Conservation (phyloP, 2,113 vertebrate species). For the Hemiprocne comata region DNA sequence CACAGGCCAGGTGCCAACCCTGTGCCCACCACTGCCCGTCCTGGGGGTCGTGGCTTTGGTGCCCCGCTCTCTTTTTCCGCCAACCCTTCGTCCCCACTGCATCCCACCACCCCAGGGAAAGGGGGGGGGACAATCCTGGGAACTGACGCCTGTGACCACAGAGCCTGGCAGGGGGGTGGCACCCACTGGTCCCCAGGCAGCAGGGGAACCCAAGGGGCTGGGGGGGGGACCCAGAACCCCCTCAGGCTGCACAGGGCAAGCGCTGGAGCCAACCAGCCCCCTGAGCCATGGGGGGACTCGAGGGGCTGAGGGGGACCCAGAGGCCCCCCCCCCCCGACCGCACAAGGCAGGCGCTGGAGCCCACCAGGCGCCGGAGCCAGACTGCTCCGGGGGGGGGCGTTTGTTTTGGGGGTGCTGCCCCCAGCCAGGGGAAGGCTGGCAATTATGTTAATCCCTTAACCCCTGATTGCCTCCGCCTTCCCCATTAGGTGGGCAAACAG, state of each 20-base stretch:
- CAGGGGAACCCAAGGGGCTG: no score
- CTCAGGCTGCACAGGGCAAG: no score
- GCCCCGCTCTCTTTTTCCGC: background rate
- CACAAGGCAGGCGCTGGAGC: background rate
- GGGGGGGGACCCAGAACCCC: no score
- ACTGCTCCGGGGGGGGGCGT: background rate
- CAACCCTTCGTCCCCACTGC: background rate
- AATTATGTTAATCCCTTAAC: conserved; percentile 89
- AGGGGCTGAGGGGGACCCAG: no score
- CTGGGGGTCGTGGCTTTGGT: background rate
- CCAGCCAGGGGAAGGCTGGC: conserved; percentile 64
- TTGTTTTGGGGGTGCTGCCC: conserved; percentile 16
- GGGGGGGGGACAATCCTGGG: background rate
- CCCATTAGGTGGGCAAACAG: conserved; percentile 82
- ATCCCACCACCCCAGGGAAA: background rate
- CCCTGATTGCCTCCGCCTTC: conserved; percentile 87
- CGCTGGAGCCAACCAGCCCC: background rate
- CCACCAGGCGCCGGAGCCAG: conserved; percentile 5
- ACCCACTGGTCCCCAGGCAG: background rate
- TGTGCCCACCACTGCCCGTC: background rate
- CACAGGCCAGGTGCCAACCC: background rate
- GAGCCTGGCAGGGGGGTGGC: background rate
- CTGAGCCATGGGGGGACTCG: background rate
- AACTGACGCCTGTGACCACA: no score
- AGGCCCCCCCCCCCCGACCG: no score